Evolutionary conservation across 2,888 invertebrate species (phyloP).

Genomic region (Sinotaia quadrata): DNA sequence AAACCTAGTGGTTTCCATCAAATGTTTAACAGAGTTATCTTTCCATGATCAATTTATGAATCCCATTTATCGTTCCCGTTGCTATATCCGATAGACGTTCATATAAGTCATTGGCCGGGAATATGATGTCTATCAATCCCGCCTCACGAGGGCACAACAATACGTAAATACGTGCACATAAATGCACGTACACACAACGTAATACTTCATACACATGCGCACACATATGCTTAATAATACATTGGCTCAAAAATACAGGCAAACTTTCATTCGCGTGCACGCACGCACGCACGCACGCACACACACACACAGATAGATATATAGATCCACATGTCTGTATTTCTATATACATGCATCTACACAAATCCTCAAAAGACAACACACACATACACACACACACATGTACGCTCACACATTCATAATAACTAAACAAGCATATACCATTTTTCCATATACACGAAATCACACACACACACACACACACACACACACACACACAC

Average conservation of each 20-base stretch:
- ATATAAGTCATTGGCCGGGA: no score
- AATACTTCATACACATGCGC: conserved; percentile 6
- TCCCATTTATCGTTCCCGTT: no score
- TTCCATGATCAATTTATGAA: no score
- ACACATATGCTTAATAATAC: background rate
- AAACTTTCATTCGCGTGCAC: conserved; percentile 3
- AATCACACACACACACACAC: conserved; percentile 1
- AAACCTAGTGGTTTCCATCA: no score
- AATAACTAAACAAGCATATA: no score
- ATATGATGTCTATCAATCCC: no score
- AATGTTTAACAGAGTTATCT: no score
- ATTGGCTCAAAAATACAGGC: background rate
- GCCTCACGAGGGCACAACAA: no score
- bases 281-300: background rate
- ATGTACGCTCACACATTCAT: background rate
- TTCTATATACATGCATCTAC: background rate
- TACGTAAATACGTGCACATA: no score
- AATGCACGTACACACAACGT: background rate
- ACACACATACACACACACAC: background rate
- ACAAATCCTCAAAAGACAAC: conserved; percentile 2
- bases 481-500: background rate
- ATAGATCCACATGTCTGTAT: background rate
- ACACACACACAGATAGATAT: background rate
- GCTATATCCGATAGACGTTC: no score
- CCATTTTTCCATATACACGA: background rate